These are phyloP conservation scores for Eonycteris spelaea DNA, from an alignment of 2,113 vertebrate genomes.

Conservation along the genomic window DNA sequence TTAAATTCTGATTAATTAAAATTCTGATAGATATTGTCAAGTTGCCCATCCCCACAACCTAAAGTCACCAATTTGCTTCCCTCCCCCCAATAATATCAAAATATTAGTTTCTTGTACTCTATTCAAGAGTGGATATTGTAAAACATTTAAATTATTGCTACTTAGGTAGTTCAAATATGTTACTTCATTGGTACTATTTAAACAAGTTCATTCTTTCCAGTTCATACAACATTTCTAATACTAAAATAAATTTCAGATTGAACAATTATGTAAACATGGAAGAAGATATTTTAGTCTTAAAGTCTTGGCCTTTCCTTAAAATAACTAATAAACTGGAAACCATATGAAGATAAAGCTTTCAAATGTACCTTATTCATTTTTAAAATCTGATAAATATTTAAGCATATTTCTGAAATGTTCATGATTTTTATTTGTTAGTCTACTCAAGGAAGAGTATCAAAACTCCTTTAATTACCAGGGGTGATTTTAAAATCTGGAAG, in stretches of 20 bases:
- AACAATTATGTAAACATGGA: not conserved
- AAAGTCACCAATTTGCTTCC: not conserved
- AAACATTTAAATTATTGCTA: not conserved
- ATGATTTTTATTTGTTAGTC: not conserved
- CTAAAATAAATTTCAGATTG: not conserved
- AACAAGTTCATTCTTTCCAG: not conserved
- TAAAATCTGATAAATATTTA: not conserved
- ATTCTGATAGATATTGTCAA: not conserved
- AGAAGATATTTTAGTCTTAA: not conserved
- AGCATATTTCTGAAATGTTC: not conserved
- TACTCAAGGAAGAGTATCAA: not conserved
- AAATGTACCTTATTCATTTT: not conserved
- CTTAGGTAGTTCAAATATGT: not conserved
- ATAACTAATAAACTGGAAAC: not conserved
- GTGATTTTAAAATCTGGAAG: not conserved
- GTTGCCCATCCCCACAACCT: fast-evolving
- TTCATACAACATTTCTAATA: too few species aligned
- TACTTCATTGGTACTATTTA: not conserved
- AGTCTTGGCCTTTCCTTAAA: not conserved
- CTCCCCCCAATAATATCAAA: not conserved
- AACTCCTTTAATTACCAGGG: not conserved
- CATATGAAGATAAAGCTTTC: not conserved
- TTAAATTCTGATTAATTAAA: not conserved
- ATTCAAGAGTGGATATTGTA: not conserved
- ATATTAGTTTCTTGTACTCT: not conserved